Base-by-base conservation (phyloP, 2,888 invertebrate species). In the Euproctis similis region DNA sequence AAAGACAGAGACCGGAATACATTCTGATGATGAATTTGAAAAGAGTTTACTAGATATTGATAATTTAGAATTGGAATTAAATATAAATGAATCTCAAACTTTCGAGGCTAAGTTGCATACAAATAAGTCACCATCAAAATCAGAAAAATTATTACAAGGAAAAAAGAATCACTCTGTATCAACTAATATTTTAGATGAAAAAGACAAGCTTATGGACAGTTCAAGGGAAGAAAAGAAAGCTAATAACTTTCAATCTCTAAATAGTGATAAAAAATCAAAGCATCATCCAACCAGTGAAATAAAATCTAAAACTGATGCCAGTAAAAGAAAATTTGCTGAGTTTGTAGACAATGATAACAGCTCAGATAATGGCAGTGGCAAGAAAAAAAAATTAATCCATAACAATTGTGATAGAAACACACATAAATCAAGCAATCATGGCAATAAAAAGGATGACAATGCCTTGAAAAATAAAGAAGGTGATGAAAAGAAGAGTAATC, bases 21-120 rank as follows among this genome's bases (percentile, higher is more conserved):
- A 90, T 59, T 86, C 87, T 51, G 87, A 92, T 73, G 88, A 89
- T 14, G 89, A 90, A 31, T 93, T 94, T 69, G 89, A 89, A 52
- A 85, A 87, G 47, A 90, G 90, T 9, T 69, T 93, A 8, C 57
- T 87, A 37, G 87, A 90, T 57, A 64, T 92, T 34, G 92, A 92
- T 71, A 86, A 86, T 45, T 56, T 78, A 36, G 63, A 74, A 14
- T 16, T 45, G 24, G 42, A 46, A 30, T 24, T 22, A 22, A 43
- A 46, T 28, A 4, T 18, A 13, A 31, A 34, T 25, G 9, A 34
- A 7, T 19, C 27, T 25, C 25, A 12, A 24, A 30, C 31, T 8
- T 24, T 5, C 21, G 12, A n/a, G 11, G 8, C 20, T 8, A 17
- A 22, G 8, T 2, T 3, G 12, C 1, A 7, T 10, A 2, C 5